Conservation (phyloP, 2,888 invertebrate species). For the Endomychus coccineus region DNA sequence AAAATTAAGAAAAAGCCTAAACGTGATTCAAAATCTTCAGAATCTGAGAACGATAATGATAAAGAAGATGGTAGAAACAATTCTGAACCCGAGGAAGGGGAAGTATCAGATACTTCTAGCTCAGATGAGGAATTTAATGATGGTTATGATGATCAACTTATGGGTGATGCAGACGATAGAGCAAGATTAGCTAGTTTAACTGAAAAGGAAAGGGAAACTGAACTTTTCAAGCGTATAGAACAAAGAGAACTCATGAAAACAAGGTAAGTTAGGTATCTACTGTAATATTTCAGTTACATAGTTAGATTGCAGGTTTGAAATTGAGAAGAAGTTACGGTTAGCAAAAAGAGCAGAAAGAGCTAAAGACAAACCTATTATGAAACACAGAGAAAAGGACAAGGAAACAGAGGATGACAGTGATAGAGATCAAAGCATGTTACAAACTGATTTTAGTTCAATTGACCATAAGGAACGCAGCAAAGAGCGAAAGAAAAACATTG, state of each 20-base stretch:
- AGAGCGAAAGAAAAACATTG: constrained; percentile 85
- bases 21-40: constrained; percentile 31
- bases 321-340: constrained; percentile 83
- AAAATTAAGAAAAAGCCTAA: constrained; percentile 36
- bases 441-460: constrained; percentile 44
- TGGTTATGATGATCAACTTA: constrained; percentile 93
- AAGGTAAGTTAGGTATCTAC: constrained; percentile 41
- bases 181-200: constrained; percentile 85
- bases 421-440: constrained; percentile 43
- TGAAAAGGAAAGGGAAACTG: constrained; percentile 94
- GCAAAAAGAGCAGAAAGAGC: constrained; percentile 70
- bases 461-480: constrained; percentile 74
- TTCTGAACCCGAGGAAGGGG: constrained; percentile 82
- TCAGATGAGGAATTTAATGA: constrained; percentile 88
- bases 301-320: constrained; percentile 95
- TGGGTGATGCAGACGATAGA: constrained; percentile 95
- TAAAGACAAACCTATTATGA: constrained; percentile 52
- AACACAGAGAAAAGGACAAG: constrained; percentile 72
- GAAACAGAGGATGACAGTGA: constrained; percentile 55
- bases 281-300: not conserved
- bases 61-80: constrained; percentile 46
- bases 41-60: constrained; percentile 31
- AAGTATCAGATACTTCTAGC: constrained; percentile 62
- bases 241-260: constrained; percentile 90
- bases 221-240: constrained; percentile 94